Base-by-base conservation (phyloP, 2,113 vertebrate species). In the Strix uralensis region DNA sequence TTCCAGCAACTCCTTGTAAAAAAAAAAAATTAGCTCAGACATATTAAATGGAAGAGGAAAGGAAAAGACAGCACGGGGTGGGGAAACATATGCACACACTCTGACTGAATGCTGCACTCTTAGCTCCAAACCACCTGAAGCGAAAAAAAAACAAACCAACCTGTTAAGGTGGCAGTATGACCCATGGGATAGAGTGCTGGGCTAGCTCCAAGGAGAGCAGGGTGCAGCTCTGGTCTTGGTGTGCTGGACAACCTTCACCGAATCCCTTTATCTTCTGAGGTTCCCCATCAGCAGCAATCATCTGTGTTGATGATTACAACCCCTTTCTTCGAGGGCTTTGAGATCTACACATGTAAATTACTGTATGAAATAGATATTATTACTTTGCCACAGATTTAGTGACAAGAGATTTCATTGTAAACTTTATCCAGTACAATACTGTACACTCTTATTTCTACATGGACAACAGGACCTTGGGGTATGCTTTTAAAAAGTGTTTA, bases 221-320 rank as follows among this genome's bases (percentile, higher is more conserved):
- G 36, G 44, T 80, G 67, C 70, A 87, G 57, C 51, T 79, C 78
- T 42, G 40, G 13, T 67, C 61, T 30, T 26, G 73, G 69, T 0
- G 0, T 72, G 55, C 30, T 4, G 1, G 30, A 18, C 3, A 4
- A 57, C 65, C 65, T 94, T 84, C 57, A 30, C 22, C 1, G 0
- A 80, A 79, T 36, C 42, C 5, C 52, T 81, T 73, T 57, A 47
- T 67, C 61, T 92, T 32, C 83, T 62, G 59, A 91, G 15, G 59
- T 67, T 86, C 51, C n/a, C 59, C 72, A 74, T 51, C 80, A 86
- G 59, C 52, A 80, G 57, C 5, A 8, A 62, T 63, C 11, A 0
- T 32, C 81, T 52, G 9, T 65, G 38, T 46, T 71, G 57, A 79
- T 63, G 61, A 84, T 51, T 75, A 84, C 40, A 75, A 70, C 23